Evolutionary conservation across 2,888 invertebrate genomes (phyloP).

Genomic region (Scaptomyza tumidula): DNA sequence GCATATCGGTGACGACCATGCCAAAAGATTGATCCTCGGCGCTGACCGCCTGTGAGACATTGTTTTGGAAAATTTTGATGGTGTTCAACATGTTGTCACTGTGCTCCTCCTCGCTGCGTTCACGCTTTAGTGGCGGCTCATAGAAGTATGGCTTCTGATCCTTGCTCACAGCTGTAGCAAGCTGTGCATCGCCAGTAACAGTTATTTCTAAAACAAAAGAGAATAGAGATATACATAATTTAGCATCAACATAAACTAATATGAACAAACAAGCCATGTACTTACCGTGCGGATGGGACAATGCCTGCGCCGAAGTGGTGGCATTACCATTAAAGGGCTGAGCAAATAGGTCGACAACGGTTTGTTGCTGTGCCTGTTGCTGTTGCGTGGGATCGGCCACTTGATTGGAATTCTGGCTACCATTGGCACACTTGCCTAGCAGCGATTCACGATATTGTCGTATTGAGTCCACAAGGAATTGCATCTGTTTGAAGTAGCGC

Average conservation of each 20-base stretch:
- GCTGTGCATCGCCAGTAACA: slow-evolving; percentile 81
- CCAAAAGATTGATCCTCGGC: slow-evolving; percentile 83
- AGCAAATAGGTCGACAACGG: slow-evolving; percentile 81
- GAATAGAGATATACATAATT: neutral
- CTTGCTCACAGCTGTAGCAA: slow-evolving; percentile 75
- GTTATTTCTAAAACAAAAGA: slow-evolving; percentile 71
- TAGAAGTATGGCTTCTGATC: slow-evolving; percentile 83
- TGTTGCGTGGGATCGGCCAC: slow-evolving; percentile 81
- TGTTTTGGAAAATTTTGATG: slow-evolving; percentile 82
- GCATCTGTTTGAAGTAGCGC: slow-evolving; percentile 83
- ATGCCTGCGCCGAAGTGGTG: slow-evolving; percentile 80
- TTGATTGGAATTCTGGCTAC: slow-evolving; percentile 73
- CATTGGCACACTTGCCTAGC: slow-evolving; percentile 79
- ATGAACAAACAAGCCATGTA: neutral
- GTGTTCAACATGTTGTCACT: slow-evolving; percentile 83
- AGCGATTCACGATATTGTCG: slow-evolving; percentile 82
- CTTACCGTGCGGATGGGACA: slow-evolving; percentile 82
- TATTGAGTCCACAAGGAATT: slow-evolving; percentile 82
- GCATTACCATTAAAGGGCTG: slow-evolving; percentile 82
- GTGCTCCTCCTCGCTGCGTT: slow-evolving; percentile 81
- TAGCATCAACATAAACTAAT: neutral
- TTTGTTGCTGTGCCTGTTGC: slow-evolving; percentile 80
- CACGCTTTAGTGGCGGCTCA: slow-evolving; percentile 81
- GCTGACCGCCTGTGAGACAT: slow-evolving; percentile 81
- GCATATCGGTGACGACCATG: slow-evolving; percentile 82